Evolutionary conservation across 2,888 invertebrate genomes (phyloP).

Genomic region (Tipula unca): DNA sequence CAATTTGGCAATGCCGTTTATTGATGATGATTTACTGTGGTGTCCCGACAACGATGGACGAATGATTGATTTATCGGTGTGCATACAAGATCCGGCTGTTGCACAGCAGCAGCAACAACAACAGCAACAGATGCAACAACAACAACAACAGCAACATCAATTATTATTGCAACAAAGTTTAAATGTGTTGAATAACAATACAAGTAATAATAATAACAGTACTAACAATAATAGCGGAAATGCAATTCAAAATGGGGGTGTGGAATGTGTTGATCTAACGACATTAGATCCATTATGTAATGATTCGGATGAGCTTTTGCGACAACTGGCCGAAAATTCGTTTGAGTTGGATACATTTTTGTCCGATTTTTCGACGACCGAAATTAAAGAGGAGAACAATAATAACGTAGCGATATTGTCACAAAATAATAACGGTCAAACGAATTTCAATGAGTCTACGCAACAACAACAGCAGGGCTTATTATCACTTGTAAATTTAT

Average conservation of each 20-base stretch:
- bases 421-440: slow-evolving; percentile 34
- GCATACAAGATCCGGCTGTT: slow-evolving; percentile 58
- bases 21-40: slow-evolving; percentile 91
- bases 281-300: slow-evolving; percentile 42
- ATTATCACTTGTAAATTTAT: neutral
- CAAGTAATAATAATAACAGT: neutral
- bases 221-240: neutral
- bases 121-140: neutral
- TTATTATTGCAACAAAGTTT: neutral
- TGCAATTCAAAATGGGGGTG: neutral
- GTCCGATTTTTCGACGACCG: slow-evolving; percentile 64
- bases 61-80: slow-evolving; percentile 84
- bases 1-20: slow-evolving; percentile 82
- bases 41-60: slow-evolving; percentile 92
- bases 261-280: slow-evolving; percentile 30
- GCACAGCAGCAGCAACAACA: neutral
- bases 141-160: neutral
- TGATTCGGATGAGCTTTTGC: slow-evolving; percentile 72
- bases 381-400: slow-evolving; percentile 50
- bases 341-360: slow-evolving; percentile 81
- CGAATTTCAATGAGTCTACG: slow-evolving; percentile 27
- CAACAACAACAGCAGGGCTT: neutral
- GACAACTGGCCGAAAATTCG: slow-evolving; percentile 72
- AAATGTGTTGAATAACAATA: neutral
- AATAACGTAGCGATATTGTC: slow-evolving; percentile 35